Conservation (phyloP, 2,888 invertebrate genomes). For the Coelopa pilipes region DNA sequence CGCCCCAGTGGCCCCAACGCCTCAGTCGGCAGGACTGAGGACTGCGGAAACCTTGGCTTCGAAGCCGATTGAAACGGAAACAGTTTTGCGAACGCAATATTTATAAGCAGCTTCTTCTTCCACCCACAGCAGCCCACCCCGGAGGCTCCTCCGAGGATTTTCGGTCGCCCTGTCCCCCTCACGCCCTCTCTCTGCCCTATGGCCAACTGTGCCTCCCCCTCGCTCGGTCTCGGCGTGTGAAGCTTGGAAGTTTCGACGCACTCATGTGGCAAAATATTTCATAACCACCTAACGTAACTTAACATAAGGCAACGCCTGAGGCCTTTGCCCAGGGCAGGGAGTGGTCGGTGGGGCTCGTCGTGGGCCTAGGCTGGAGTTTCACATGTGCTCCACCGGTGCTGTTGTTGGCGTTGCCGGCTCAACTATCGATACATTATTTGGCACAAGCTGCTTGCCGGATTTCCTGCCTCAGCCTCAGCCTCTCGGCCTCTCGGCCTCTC, state of each 20-base stretch:
- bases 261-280: slow-evolving; percentile 32
- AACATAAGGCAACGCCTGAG: neutral
- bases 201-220: no score
- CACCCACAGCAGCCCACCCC: no score
- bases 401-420: slow-evolving; percentile 36
- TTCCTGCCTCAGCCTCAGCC: no score
- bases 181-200: neutral
- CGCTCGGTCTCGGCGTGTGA: neutral
- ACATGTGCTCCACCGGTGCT: neutral
- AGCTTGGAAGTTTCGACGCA: slow-evolving; percentile 12
- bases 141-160: no score
- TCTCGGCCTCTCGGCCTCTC: no score
- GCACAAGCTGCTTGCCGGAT: no score
- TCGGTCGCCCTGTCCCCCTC: no score
- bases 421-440: no score
- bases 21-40: slow-evolving; percentile 12
- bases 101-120: slow-evolving; percentile 26
- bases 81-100: slow-evolving; percentile 26
- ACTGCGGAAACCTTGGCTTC: neutral
- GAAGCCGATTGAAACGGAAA: neutral
- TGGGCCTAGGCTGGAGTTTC: neutral
- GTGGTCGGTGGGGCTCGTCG: neutral
- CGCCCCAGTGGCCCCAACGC: neutral
- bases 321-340: neutral
- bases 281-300: slow-evolving; percentile 1